Percentiles rank a stretch among this genome's conserved stretches.
Evolutionary conservation across 2,113 vertebrate species (phyloP).

Genomic region (Ranitomeya variabilis): DNA sequence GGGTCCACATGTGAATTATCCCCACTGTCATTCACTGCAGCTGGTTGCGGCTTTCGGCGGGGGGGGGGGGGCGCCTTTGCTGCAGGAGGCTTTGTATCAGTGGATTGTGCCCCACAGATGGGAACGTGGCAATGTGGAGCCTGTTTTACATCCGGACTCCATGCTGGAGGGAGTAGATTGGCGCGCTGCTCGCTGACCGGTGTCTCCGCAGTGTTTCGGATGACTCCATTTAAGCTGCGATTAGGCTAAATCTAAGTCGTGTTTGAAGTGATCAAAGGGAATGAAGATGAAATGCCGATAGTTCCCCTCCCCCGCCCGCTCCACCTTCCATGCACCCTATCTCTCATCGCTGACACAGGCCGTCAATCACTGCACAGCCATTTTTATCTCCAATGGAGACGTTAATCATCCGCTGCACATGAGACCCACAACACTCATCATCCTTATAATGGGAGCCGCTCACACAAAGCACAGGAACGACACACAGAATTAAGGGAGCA

Average conservation of each 20-base stretch:
- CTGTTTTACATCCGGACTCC: too few relatives aligned
- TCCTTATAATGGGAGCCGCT: background rate
- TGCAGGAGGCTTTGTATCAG: background rate
- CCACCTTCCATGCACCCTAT: background rate
- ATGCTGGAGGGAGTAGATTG: background rate
- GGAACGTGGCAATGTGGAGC: too few relatives aligned
- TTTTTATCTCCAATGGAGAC: background rate
- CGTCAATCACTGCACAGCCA: background rate
- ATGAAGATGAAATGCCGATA: background rate
- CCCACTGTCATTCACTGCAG: background rate
- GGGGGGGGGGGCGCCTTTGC: background rate
- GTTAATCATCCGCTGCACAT: background rate
- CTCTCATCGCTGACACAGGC: background rate
- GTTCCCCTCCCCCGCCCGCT: background rate
- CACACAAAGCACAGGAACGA: background rate
- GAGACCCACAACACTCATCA: background rate
- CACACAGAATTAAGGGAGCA: too few relatives aligned
- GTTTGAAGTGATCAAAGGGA: constrained; percentile 1
- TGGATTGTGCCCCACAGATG: background rate
- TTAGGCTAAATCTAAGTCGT: background rate
- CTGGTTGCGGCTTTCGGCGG: background rate
- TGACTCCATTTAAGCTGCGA: background rate
- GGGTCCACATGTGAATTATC: too few relatives aligned
- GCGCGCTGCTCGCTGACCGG: background rate
- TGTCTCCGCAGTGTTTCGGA: background rate